Conservation (phyloP, 1,140 invertebrate species). For the Nymphalis io region DNA sequence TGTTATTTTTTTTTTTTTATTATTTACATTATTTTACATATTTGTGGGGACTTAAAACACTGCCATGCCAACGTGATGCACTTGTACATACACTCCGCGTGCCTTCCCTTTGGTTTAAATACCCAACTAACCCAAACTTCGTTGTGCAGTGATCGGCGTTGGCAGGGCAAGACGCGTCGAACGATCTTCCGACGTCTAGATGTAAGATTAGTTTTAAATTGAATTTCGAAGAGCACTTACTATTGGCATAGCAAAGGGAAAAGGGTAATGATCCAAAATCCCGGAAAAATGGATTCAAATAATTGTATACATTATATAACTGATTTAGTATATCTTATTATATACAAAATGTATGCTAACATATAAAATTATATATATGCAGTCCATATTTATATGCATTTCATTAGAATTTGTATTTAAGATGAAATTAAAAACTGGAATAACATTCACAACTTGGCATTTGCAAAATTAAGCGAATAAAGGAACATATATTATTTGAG, state of each 20-base stretch:
- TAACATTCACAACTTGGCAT: too few relatives aligned
- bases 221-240: constrained; percentile 38
- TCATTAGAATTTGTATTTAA: too few relatives aligned
- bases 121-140: constrained; percentile 38
- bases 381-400: too few relatives aligned
- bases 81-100: constrained; percentile 70
- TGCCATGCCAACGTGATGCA: constrained; percentile 65
- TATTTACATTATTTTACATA: constrained; percentile 13
- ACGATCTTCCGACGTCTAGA: constrained; percentile 53
- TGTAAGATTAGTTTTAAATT: constrained; percentile 44
- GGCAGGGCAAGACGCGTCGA: constrained; percentile 54
- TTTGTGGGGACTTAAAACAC: constrained; percentile 53
- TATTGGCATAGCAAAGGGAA: constrained; percentile 8
- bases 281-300: too few relatives aligned
- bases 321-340: too few relatives aligned
- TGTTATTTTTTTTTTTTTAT: neutral
- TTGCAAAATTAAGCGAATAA: too few relatives aligned
- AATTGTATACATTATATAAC: too few relatives aligned
- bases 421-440: too few relatives aligned
- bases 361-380: too few relatives aligned
- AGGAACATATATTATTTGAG: too few relatives aligned
- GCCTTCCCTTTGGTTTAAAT: constrained; percentile 44
- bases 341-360: too few relatives aligned
- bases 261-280: neutral
- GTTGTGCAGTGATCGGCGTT: constrained; percentile 69